Conservation (phyloP, 2,113 vertebrate genomes). For the Pyxicephalus adspersus region DNA sequence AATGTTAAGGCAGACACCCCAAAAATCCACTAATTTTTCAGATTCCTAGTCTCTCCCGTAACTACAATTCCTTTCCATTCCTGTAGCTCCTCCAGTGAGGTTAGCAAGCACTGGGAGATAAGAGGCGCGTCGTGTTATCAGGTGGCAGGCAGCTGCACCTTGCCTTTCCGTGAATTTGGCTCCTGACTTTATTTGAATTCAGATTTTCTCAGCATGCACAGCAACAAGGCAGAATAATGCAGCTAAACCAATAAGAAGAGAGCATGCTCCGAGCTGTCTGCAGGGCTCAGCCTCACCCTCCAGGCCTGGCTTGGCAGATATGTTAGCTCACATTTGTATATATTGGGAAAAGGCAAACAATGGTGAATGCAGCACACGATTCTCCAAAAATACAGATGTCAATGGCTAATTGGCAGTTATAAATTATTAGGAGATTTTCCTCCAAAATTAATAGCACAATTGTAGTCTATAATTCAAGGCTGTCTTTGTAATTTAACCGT, state of each 20-base stretch:
- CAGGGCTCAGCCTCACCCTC: constrained; percentile 34
- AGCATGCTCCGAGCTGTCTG: constrained; percentile 17
- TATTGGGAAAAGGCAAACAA: constrained; percentile 15
- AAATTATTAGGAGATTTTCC: constrained; percentile 13
- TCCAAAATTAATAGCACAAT: too few relatives aligned
- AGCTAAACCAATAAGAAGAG: constrained; percentile 33
- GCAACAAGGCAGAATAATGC: constrained; percentile 22
- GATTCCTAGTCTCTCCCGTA: constrained; percentile 5
- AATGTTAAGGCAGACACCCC: neutral
- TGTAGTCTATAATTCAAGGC: too few relatives aligned
- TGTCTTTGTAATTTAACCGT: too few relatives aligned
- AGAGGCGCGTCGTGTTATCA: constrained; percentile 19
- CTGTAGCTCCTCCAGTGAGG: neutral
- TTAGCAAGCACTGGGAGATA: constrained; percentile 27
- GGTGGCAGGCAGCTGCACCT: constrained; percentile 37
- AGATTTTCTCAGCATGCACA: constrained; percentile 28
- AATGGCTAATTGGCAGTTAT: neutral
- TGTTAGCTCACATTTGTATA: constrained; percentile 12
- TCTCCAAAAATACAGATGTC: neutral
- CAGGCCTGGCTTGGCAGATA: constrained; percentile 27
- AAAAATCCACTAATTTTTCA: constrained; percentile 5
- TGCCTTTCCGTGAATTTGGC: constrained; percentile 39
- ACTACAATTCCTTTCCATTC: constrained; percentile 31
- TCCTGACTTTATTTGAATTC: constrained; percentile 39
- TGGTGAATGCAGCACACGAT: neutral